Base-by-base conservation (phyloP, 2,113 vertebrate genomes). In the Nothocercus nigrocapillus region DNA sequence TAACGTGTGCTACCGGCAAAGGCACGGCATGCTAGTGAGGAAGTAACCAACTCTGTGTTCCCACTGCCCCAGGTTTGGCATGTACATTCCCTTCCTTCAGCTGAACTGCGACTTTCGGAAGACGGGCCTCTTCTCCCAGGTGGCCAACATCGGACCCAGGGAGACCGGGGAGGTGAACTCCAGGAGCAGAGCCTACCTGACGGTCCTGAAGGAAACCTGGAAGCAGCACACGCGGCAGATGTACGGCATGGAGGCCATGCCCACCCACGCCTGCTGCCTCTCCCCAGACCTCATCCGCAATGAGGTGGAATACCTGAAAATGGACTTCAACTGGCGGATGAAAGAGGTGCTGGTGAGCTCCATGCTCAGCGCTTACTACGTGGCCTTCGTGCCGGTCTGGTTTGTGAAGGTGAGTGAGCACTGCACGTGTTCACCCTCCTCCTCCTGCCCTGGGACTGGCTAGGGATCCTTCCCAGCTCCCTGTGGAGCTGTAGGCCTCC, bases 261-360 rank as follows among this genome's bases (percentile, higher is more conserved):
- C 99, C 70, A 99, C 99, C 0, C 99, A 99, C 2, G 99, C 99
- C 95, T 99, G 99, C 98, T 99, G 99, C 97, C 98, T 99, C 38
- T 99, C 99, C 8, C 99, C 99, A 0, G 99, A 99, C 83, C 99
- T 99, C 76, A 99, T 99, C 95, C 99, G 99, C 92, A 99, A 97
- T 22, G 99, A 99, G 96, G 99, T 99, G 91, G 99, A 99, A 61
- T 99, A 99, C 97, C 98, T 99, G 51, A 99, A 99, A 86, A 98
- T 99, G 98, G 99, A 99, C 96, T 99, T 99, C 89, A 99, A 99
- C 98, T 99, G 98, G 98, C 98, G 99, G 95, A 99, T 99, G 98
- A 99, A 99, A 94, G 99, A 99, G 94, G 99, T 99, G 96, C 98
- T 99, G 77, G 98, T 99, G 88, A 99, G 99, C 98, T 99, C 99